Percentiles rank a stretch among this genome's conserved stretches.
Conservation (phyloP, 1,140 invertebrate species). For the Trichonephila clavipes region DNA sequence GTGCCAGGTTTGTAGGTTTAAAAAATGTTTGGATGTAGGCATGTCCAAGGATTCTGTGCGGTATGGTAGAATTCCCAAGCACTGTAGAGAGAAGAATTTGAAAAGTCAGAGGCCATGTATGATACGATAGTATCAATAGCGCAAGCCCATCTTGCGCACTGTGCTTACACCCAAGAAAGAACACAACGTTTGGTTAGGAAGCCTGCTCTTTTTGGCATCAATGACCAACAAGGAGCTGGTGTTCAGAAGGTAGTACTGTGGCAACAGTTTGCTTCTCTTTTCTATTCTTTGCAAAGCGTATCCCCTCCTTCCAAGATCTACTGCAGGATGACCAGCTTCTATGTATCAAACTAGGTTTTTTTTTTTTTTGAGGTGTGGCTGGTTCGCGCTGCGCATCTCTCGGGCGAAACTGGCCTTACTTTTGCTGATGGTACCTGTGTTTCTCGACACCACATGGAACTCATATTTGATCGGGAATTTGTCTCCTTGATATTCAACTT, state of each 20-base stretch:
- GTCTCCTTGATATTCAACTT: slow-evolving; percentile 85
- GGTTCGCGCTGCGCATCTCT: slow-evolving; percentile 90
- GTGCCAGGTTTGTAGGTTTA: slow-evolving; percentile 98
- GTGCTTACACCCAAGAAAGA: slow-evolving; percentile 93
- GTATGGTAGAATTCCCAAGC: slow-evolving; percentile 96
- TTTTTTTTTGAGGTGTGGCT: slow-evolving; percentile 97
- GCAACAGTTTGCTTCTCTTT: slow-evolving; percentile 79
- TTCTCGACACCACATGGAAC: slow-evolving; percentile 90
- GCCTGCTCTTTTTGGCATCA: slow-evolving; percentile 84
- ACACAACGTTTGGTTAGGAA: slow-evolving; percentile 87
- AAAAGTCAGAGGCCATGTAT: slow-evolving; percentile 83
- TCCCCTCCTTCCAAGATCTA: slow-evolving; percentile 92
- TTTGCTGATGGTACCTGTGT: slow-evolving; percentile 95
- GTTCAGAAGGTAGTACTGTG: slow-evolving; percentile 80
- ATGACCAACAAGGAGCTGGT: slow-evolving; percentile 77
- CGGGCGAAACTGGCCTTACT: slow-evolving; percentile 88
- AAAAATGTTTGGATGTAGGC: slow-evolving; percentile 98
- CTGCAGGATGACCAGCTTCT: slow-evolving; percentile 95
- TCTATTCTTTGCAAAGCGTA: slow-evolving; percentile 94
- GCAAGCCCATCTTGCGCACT: slow-evolving; percentile 93
- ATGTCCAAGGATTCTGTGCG: slow-evolving; percentile 98
- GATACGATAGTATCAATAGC: slow-evolving; percentile 93
- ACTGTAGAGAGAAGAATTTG: slow-evolving; percentile 89
- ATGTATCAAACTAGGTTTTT: slow-evolving; percentile 95
- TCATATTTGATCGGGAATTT: slow-evolving; percentile 93